Conservation (phyloP, 2,797 vertebrate genomes). For the Mormyrops attenuatus region DNA sequence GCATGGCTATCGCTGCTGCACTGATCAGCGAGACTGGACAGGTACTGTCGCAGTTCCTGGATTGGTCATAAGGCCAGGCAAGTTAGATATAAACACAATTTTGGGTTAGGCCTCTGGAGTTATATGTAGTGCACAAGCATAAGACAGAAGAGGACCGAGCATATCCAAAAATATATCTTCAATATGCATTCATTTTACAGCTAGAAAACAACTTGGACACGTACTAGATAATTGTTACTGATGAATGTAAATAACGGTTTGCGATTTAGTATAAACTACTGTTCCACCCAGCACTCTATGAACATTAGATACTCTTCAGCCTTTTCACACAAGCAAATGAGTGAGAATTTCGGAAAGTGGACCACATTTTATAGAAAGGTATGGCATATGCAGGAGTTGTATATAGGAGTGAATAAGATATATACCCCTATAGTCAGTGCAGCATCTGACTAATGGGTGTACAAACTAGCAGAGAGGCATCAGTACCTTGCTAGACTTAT, state of each 20-base stretch:
- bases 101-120: background rate
- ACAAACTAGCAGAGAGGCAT: background rate
- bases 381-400: background rate
- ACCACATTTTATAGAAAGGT: background rate
- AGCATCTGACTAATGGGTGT: background rate
- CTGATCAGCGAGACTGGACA: slow-evolving; percentile 88
- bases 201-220: background rate
- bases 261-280: background rate
- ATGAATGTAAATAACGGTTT: background rate
- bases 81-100: background rate
- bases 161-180: background rate
- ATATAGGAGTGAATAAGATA: background rate
- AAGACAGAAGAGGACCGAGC: background rate
- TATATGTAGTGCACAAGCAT: background rate
- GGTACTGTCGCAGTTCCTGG: slow-evolving; percentile 89
- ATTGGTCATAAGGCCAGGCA: background rate
- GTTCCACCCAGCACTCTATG: background rate
- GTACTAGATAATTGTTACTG: background rate
- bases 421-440: background rate
- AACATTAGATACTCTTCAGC: background rate
- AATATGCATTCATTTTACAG: background rate
- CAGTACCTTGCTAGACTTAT: slow-evolving; percentile 93
- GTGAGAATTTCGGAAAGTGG: background rate
- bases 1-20: slow-evolving; percentile 72
- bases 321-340: background rate